Base-by-base conservation (phyloP, 1,140 invertebrate species). In the Drosophila sulfurigaster region DNA sequence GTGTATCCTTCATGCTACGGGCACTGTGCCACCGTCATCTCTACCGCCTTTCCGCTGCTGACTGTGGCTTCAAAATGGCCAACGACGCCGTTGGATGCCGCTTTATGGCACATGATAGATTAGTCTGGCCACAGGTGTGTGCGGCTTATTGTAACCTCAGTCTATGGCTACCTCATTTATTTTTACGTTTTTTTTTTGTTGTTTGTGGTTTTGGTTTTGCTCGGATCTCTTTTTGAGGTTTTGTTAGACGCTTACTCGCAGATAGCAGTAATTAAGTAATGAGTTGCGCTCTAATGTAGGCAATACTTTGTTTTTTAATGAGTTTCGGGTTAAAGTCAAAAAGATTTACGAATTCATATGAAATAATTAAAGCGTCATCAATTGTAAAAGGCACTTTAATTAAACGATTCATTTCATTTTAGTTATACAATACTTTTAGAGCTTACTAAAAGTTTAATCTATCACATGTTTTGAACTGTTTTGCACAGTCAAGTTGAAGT, bases 81-180 rank as follows among this genome's bases (percentile, higher is more conserved):
- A 51, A 54, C 38, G 51, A 62, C 66, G 45, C 72, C 64, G 56
- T 72, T 60, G 32, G 52, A 38, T 57, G 74, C 65, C 82, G 83
- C 83, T 86, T 87, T 87, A 87, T 83, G 83, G 80, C 82, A 83
- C 82, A 87, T 87, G 83, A 87, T 88, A 87, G 82, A 87, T 87
- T 87, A 87, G 82, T 88, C 85, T 74, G 80, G 80, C 77, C 82
- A 73, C 82, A 87, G 82, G 82, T 87, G 82, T 80, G 66, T 57
- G 72, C 28, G 66, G 67, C 58, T 70, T 70, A 70, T 59, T 16
- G 38, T 79, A 69, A 49, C 63, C 75, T 68, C 28, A 45, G 20
- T 54, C 38, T 46, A 5, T 25, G n/a, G 13, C 35, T 8, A 13
- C 28, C 16, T 46, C 45, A 7, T 8, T 43, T 11, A 16, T 28